These are phyloP conservation scores for Echinops telfairi DNA, from an alignment of 2,113 vertebrate genomes.

Conservation along the genomic window DNA sequence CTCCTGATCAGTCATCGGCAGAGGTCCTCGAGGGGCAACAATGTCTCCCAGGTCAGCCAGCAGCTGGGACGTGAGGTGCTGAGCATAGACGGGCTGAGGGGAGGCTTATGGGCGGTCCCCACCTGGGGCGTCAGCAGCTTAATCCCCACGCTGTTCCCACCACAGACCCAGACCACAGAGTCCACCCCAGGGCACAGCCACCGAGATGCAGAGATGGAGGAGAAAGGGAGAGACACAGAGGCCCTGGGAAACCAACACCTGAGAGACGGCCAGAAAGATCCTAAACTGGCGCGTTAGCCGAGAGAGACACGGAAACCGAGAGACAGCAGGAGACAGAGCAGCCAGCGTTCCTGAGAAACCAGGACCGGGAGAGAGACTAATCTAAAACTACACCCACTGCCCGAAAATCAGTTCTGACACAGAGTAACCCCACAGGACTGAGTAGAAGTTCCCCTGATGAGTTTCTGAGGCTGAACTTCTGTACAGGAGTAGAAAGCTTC, in stretches of 20 bases:
- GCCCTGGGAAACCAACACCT: background rate
- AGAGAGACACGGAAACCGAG: background rate
- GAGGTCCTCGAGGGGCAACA: background rate
- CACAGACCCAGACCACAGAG: background rate
- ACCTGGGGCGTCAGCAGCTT: background rate
- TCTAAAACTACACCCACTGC: too few species aligned
- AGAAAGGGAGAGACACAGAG: background rate
- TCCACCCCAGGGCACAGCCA: background rate
- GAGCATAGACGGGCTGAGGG: background rate
- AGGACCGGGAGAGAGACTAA: too few species aligned
- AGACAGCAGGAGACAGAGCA: background rate
- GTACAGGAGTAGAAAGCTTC: too few species aligned
- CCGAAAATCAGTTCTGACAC: too few species aligned
- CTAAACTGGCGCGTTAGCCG: background rate
- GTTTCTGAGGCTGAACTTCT: too few species aligned
- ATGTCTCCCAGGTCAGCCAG: constrained; percentile 29
- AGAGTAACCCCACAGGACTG: too few species aligned
- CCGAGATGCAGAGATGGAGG: background rate
- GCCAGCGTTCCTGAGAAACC: too few species aligned
- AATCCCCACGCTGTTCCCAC: background rate
- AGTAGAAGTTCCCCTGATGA: too few species aligned
- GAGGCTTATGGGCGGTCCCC: background rate
- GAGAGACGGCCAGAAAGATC: background rate
- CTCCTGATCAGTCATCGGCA: background rate
- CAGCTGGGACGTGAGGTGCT: background rate